Percentiles rank a stretch among this genome's conserved stretches.
Conservation (phyloP, 2,888 invertebrate species). For the Mesopsocus fuscifrons region DNA sequence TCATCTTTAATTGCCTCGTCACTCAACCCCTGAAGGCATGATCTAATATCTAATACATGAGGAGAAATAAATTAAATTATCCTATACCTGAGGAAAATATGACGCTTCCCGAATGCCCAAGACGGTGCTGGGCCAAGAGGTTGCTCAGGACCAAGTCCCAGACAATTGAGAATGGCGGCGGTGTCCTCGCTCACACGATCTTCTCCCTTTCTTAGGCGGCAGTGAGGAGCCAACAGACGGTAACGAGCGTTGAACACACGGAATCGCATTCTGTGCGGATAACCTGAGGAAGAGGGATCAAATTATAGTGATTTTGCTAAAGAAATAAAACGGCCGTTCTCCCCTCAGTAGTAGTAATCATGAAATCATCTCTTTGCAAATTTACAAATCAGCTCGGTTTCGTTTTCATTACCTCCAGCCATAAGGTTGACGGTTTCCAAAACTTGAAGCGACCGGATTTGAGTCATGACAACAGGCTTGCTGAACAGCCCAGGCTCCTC, state of each 20-base stretch:
- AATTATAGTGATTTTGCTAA: background rate
- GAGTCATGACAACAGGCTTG: slow-evolving; percentile 61
- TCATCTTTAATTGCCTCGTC: too few relatives aligned
- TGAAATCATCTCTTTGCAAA: too few relatives aligned
- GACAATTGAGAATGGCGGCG: slow-evolving; percentile 36
- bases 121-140: slow-evolving; percentile 25
- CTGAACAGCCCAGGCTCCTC: slow-evolving; percentile 74
- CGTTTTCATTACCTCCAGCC: slow-evolving; percentile 47
- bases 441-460: slow-evolving; percentile 78
- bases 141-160: slow-evolving; percentile 18
- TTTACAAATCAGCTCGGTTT: too few relatives aligned
- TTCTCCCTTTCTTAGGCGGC: slow-evolving; percentile 39
- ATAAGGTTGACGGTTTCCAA: slow-evolving; percentile 87
- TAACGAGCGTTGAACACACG: slow-evolving; percentile 80
- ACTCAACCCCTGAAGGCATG: too few relatives aligned
- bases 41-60: too few relatives aligned
- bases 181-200: slow-evolving; percentile 51
- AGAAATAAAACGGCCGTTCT: background rate
- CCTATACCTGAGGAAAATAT: slow-evolving; percentile 62
- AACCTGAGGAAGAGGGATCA: slow-evolving; percentile 30
- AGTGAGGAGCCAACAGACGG: slow-evolving; percentile 65
- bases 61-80: too few relatives aligned
- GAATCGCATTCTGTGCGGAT: slow-evolving; percentile 87
- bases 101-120: slow-evolving; percentile 83
- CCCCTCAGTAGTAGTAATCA: too few relatives aligned